A percentile compares a stretch with the other conserved stretches of the same genome.
phyloP scores from a whole-genome alignment of 37 sponge, comb jelly and placozoan genomes.

The Halichondria panicea region DNA sequence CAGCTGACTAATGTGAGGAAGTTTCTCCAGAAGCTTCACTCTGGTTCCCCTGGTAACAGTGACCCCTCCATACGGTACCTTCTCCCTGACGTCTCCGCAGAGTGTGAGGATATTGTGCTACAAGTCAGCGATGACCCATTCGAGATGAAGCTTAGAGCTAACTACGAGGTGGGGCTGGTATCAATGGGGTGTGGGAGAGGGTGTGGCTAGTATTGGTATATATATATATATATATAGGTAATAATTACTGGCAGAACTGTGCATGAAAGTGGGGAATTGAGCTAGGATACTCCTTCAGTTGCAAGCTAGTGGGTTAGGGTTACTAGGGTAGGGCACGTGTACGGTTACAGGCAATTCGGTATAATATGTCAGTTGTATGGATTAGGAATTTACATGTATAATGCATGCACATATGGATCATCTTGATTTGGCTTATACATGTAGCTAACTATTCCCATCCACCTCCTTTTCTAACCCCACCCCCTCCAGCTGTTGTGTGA shows the following conservation, averaged over 20 bases:
- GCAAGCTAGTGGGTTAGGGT: background rate
- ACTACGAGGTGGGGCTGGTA: conserved; percentile 63
- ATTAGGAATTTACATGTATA: no score
- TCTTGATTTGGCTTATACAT: background rate
- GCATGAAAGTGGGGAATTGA: background rate
- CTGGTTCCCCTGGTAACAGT: no score
- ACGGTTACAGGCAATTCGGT: background rate
- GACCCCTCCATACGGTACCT: background rate
- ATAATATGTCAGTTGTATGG: background rate
- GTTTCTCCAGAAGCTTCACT: conserved; percentile 55
- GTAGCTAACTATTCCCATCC: background rate
- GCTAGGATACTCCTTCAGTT: background rate
- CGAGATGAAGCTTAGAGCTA: conserved; percentile 86
- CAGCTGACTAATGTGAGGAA: conserved; percentile 67
- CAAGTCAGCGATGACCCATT: conserved; percentile 80
- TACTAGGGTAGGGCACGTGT: background rate
- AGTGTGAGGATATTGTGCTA: conserved; percentile 55
- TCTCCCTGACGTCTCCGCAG: conserved; percentile 64
- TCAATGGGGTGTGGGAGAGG: background rate
- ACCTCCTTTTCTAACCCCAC: background rate
- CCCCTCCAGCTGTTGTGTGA: conserved; percentile 65
- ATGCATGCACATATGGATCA: no score
- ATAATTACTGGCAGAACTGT: background rate
- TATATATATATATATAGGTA: conserved; percentile 1
- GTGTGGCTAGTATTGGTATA: background rate